Percentiles rank a stretch among this genome's conserved stretches.
These are phyloP conservation scores for Drosophila gunungcola DNA, from an alignment of 1,140 invertebrate species.

Conservation along the genomic window DNA sequence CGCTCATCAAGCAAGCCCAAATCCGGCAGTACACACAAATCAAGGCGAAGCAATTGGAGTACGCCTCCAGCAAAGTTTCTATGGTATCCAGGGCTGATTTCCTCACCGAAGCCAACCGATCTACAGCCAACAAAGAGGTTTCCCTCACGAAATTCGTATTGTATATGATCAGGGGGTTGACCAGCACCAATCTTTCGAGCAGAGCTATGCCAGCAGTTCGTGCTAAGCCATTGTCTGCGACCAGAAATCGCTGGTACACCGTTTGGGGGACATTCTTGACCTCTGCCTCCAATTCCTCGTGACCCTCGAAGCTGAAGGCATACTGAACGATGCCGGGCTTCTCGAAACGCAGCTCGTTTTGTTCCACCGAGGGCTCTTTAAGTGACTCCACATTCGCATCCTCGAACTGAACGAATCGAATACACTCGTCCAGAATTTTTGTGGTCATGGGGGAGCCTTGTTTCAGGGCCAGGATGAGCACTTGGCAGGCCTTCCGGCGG, in stretches of 20 bases:
- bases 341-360: constrained; percentile 60
- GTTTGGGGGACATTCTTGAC: constrained; percentile 60
- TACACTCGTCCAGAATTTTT: constrained; percentile 68
- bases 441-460: constrained; percentile 71
- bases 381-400: constrained; percentile 45
- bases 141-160: constrained; percentile 76
- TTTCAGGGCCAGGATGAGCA: constrained; percentile 53
- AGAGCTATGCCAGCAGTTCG: constrained; percentile 67
- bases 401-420: constrained; percentile 67
- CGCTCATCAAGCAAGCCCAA: constrained; percentile 66
- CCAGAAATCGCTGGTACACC: constrained; percentile 65
- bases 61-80: constrained; percentile 62
- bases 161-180: constrained; percentile 76
- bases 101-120: constrained; percentile 66
- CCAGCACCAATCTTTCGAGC: constrained; percentile 65
- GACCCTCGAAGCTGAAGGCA: constrained; percentile 70
- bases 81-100: constrained; percentile 63
- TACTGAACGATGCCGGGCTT: constrained; percentile 54
- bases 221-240: constrained; percentile 58
- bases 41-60: constrained; percentile 68
- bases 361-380: constrained; percentile 26
- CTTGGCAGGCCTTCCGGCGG: constrained; percentile 75
- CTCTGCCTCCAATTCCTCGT: constrained; percentile 55
- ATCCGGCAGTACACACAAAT: constrained; percentile 78
- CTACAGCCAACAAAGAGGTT: constrained; percentile 53